Percentiles rank a stretch among this genome's conserved stretches.
These are phyloP conservation scores for Pionites leucogaster DNA, from an alignment of 2,113 vertebrate genomes.

Conservation along the genomic window DNA sequence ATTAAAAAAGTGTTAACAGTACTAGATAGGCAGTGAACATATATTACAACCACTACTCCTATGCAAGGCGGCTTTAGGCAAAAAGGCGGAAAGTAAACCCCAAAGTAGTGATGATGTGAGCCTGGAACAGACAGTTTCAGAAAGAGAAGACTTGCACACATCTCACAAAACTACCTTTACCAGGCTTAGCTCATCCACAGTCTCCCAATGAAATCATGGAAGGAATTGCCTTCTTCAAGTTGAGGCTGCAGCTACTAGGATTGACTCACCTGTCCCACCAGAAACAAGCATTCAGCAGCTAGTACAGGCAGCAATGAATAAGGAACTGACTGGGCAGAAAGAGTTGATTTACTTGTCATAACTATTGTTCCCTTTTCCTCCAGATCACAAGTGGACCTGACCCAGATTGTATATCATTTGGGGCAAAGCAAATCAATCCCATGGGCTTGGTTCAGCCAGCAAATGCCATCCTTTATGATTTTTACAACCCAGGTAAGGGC, in stretches of 20 bases:
- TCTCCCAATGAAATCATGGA: background rate
- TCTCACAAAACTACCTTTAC: background rate
- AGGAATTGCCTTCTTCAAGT: background rate
- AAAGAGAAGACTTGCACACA: background rate
- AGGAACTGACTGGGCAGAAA: background rate
- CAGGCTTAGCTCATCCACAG: background rate
- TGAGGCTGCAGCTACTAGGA: background rate
- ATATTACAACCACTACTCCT: background rate
- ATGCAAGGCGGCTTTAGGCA: background rate
- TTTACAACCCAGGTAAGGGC: conserved; percentile 75
- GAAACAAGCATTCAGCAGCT: background rate
- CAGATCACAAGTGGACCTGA: conserved; percentile 55
- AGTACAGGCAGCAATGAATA: background rate
- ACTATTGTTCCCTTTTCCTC: background rate
- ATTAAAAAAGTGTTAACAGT: background rate
- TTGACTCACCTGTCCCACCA: background rate
- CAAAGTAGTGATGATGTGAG: background rate
- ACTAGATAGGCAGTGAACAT: background rate
- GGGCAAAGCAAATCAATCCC: conserved; percentile 70
- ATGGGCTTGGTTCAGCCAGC: conserved; percentile 78
- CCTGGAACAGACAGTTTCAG: background rate
- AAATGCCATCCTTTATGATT: conserved; percentile 73
- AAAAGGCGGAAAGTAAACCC: background rate
- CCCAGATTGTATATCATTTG: conserved; percentile 64
- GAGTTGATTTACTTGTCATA: background rate